phyloP scores from a whole-genome alignment of 1,140 invertebrate species.

The Glossosoma conforme region DNA sequence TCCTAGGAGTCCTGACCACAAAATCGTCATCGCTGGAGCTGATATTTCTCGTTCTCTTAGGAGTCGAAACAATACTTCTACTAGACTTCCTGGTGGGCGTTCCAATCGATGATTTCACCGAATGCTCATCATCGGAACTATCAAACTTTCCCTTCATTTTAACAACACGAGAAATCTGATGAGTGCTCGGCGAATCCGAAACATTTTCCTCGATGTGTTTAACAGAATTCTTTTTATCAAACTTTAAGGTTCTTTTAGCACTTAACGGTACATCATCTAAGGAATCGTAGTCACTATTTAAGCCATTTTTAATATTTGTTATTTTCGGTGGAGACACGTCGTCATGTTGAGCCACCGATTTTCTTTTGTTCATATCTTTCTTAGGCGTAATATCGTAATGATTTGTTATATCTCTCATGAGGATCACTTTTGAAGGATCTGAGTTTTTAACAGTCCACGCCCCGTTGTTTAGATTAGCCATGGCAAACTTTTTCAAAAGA shows the following conservation, averaged over 20 bases:
- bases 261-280: constrained; percentile 5
- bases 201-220: too few species aligned
- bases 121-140: too few species aligned
- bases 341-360: not conserved
- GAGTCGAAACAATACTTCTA: constrained; percentile 3
- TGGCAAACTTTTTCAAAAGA: constrained; percentile 40
- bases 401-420: constrained; percentile 44
- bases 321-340: constrained; percentile 10
- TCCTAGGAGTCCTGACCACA: constrained; percentile 31
- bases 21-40: constrained; percentile 44
- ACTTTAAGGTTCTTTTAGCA: constrained; percentile 12
- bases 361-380: constrained; percentile 4
- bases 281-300: constrained; percentile 10
- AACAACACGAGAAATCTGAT: too few species aligned
- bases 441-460: constrained; percentile 44
- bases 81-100: constrained; percentile 4
- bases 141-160: too few species aligned
- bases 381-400: constrained; percentile 8
- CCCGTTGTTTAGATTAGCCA: constrained; percentile 40
- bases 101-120: too few species aligned
- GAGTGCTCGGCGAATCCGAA: too few species aligned
- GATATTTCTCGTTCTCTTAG: constrained; percentile 29
- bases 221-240: constrained; percentile 4
- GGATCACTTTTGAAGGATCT: constrained; percentile 44
- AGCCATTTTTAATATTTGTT: constrained; percentile 2